Conservation (phyloP, 2,888 invertebrate species). For the Stomorhina lunata region DNA sequence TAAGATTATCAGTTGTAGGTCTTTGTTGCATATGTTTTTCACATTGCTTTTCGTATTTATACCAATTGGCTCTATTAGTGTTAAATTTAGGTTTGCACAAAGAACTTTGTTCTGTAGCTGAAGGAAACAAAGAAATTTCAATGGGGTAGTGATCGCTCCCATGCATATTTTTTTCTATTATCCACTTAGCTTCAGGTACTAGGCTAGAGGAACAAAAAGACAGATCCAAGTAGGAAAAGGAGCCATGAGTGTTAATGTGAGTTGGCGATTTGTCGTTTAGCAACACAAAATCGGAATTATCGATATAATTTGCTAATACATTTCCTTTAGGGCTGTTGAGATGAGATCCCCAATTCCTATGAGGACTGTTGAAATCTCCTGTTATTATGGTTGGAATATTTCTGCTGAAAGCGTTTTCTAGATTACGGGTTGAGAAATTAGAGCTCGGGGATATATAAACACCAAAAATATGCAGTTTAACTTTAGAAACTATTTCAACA, state of each 20-base stretch:
- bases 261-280: slow-evolving; percentile 60
- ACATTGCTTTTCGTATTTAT: background rate
- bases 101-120: no score
- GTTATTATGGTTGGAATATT: background rate
- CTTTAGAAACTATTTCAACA: slow-evolving; percentile 28
- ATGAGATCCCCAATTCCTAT: slow-evolving; percentile 17
- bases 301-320: background rate
- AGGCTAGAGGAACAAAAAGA: slow-evolving; percentile 54
- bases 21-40: background rate
- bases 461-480: slow-evolving; percentile 47
- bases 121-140: slow-evolving; percentile 2
- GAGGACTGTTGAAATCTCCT: slow-evolving; percentile 46
- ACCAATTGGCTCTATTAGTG: background rate
- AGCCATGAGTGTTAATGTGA: slow-evolving; percentile 61
- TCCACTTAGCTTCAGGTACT: slow-evolving; percentile 31
- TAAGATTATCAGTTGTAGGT: background rate
- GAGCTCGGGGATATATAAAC: slow-evolving; percentile 37
- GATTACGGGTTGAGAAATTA: background rate
- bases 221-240: slow-evolving; percentile 63
- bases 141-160: slow-evolving; percentile 53
- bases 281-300: slow-evolving; percentile 1
- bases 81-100: background rate
- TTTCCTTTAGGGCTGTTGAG: background rate
- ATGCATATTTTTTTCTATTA: slow-evolving; percentile 13
- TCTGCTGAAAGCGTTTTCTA: slow-evolving; percentile 1